Base-by-base conservation (phyloP, 2,888 invertebrate species). In the Papilio demoleus region DNA sequence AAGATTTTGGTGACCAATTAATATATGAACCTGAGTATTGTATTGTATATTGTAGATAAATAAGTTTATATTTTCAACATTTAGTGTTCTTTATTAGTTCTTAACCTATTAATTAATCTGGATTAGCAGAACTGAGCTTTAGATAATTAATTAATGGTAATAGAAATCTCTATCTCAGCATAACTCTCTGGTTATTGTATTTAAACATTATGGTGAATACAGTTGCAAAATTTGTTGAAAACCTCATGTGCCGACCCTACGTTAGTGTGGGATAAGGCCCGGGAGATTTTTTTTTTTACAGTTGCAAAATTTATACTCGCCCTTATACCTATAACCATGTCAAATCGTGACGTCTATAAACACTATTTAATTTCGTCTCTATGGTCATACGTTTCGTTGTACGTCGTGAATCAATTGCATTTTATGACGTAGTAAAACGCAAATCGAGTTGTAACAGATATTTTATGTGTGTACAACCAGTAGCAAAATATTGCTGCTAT, bases 381-480 rank as follows among this genome's bases (percentile, higher is more conserved):
- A 31, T 56, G 11, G 53, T 27, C 31, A 56, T n/a, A 17, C 53
- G 53, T 17, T 6, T 9, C 12, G 12, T 50, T 56, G n/a, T 3
- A 31, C 17, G 53, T 53, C 53, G 53, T 56, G 53, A 27, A 31
- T 56, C 31, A 56, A 31, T 56, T 56, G 31, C 31, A 31, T 56
- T 56, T 56, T 56, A 56, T 56, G 53, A 56, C 53, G 31, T 56
- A n/a, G n/a, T 56, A 56, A 56, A 56, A 56, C 53, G 53, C 31
- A 56, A 53, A 17, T 11, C 53, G 53, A 56, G 53, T 56, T 56
- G 53, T 56, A 56, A 56, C 17, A 17, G 53, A 53, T n/a, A n/a
- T 53, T 56, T 56, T 56, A 56, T 56, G 5, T 45, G 22, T 22
- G 17, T 31, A 8, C 24, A 50, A 8, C n/a, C n/a, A 56, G 53